Evolutionary conservation across 2,797 vertebrate genomes (phyloP).

Genomic region (Myiothlypis chrysogaster): DNA sequence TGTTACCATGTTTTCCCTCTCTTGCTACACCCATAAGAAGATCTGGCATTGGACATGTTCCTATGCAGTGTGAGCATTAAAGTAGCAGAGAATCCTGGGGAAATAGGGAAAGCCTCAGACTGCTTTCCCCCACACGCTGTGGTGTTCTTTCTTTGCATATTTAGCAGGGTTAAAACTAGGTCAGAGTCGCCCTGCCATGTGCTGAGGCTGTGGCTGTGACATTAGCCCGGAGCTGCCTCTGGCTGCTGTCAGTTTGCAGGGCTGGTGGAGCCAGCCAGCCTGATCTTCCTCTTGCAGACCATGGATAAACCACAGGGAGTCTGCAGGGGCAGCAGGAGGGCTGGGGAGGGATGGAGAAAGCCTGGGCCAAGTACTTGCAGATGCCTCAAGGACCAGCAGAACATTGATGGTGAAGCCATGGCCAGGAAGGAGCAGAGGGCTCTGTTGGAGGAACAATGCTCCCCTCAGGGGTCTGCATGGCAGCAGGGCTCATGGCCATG

Average conservation of each 20-base stretch:
- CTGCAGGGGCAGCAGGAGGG: background rate
- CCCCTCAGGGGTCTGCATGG: background rate
- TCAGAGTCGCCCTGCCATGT: constrained; percentile 2
- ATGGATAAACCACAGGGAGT: background rate
- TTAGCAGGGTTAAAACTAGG: constrained; percentile 60
- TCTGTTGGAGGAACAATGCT: rapidly evolving
- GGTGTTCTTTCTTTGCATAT: background rate
- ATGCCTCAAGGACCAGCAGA: rapidly evolving
- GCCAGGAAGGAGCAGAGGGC: background rate
- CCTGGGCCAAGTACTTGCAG: rapidly evolving
- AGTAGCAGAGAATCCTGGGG: background rate
- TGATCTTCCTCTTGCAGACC: background rate
- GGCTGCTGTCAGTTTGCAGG: constrained; percentile 20
- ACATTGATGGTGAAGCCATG: background rate
- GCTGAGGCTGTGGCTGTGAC: constrained; percentile 23
- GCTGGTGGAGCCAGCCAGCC: background rate
- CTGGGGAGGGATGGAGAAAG: background rate
- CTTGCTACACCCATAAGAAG: background rate
- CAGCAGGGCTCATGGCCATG: rapidly evolving
- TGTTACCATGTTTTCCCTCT: background rate
- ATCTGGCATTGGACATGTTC: background rate
- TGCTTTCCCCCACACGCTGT: background rate
- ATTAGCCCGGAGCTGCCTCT: constrained; percentile 9
- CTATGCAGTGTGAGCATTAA: background rate
- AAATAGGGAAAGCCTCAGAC: background rate